Evolutionary conservation across 2,113 vertebrate species (phyloP).

Genomic region (Haliaeetus leucogaster): DNA sequence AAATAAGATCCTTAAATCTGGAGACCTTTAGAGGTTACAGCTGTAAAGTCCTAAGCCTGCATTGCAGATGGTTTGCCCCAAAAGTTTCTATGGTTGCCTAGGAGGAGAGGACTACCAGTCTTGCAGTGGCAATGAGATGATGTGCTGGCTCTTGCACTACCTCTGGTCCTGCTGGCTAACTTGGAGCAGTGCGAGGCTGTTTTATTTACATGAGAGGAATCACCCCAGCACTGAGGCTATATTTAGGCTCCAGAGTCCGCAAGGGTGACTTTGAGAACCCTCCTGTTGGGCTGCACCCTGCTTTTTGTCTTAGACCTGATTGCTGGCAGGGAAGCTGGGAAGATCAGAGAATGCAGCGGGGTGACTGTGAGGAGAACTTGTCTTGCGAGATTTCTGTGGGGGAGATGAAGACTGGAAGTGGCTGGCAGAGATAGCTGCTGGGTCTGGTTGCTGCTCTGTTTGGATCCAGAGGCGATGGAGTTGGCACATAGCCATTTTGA

Average conservation of each 20-base stretch:
- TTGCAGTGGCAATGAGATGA: not conserved
- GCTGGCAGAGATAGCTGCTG: not conserved
- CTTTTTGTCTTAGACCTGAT: not conserved
- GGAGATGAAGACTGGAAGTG: not conserved
- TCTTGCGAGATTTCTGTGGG: not conserved
- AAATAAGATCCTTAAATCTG: slow-evolving; percentile 34
- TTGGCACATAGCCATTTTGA: not conserved
- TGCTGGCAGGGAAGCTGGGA: not conserved
- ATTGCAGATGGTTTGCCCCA: slow-evolving; percentile 34
- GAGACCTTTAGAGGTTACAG: slow-evolving; percentile 42
- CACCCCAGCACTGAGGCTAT: not conserved
- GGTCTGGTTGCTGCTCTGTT: not conserved
- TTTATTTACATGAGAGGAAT: not conserved
- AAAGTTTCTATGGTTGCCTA: not conserved
- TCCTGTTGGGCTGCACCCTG: not conserved
- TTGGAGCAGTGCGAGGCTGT: fast-evolving
- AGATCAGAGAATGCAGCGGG: not conserved
- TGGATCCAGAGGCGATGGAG: not conserved
- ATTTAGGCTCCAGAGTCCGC: not conserved
- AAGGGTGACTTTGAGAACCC: not conserved
- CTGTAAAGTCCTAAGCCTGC: not conserved
- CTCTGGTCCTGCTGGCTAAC: not conserved
- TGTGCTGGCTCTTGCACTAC: not conserved
- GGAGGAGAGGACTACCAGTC: not conserved
- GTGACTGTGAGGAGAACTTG: not conserved